Conservation (phyloP, 1,140 invertebrate species). For the Ceratosolen fusciceps region DNA sequence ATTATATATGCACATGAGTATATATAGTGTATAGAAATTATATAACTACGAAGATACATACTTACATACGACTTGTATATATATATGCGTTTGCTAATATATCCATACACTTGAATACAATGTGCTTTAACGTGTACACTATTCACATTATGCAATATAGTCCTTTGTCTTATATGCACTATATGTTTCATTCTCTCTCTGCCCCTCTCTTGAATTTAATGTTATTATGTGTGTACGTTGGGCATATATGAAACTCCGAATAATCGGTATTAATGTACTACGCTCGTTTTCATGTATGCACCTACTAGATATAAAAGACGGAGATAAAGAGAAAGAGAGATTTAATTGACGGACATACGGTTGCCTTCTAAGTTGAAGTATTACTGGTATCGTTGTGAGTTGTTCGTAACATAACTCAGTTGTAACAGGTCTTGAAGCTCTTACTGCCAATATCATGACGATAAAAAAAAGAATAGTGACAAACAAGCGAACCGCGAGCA, state of each 20-base stretch:
- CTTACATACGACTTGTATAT: neutral
- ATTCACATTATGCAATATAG: neutral
- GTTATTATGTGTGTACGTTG: neutral
- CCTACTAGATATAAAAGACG: neutral
- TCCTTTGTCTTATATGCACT: neutral
- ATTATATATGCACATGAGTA: no score
- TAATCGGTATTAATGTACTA: neutral
- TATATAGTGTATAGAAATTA: neutral
- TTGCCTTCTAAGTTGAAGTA: neutral
- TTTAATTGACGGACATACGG: slow-evolving; percentile 36
- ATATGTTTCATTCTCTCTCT: neutral
- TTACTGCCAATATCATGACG: neutral
- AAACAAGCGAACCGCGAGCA: neutral
- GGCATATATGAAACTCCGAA: neutral
- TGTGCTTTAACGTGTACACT: neutral
- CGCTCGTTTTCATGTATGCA: no score
- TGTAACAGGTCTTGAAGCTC: neutral
- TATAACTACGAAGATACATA: neutral
- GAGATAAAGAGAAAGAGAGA: neutral
- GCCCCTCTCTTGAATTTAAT: neutral
- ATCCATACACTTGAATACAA: neutral
- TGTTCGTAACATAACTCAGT: neutral
- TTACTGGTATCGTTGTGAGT: neutral
- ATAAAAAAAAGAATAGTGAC: neutral
- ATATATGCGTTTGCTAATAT: neutral